Percentiles rank a stretch among this genome's conserved stretches.
These are phyloP conservation scores for Synchiropus splendidus DNA, from an alignment of 2,113 vertebrate species.

Conservation along the genomic window DNA sequence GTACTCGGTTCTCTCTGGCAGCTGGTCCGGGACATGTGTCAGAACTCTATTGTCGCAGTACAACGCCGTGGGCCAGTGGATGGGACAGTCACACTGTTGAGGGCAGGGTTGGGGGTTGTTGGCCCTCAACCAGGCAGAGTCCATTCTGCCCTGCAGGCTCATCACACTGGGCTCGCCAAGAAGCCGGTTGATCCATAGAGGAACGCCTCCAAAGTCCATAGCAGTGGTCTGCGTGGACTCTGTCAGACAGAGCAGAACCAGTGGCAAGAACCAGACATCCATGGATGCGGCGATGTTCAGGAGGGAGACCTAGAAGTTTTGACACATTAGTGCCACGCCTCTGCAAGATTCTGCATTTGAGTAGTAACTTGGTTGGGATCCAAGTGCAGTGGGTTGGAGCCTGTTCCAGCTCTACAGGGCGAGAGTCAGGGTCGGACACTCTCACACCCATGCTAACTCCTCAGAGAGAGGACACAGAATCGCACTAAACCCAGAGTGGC, in stretches of 20 bases:
- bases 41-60: slow-evolving; percentile 63
- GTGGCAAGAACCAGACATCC: slow-evolving; percentile 13
- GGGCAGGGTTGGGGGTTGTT: slow-evolving; percentile 56
- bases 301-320: no score
- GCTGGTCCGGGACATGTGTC: slow-evolving; percentile 26
- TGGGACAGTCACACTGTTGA: slow-evolving; percentile 61
- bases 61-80: slow-evolving; percentile 67
- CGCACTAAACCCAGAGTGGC: no score
- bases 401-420: no score
- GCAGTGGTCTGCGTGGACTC: slow-evolving; percentile 22
- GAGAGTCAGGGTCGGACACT: no score
- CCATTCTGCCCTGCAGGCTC: slow-evolving; percentile 57
- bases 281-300: slow-evolving; percentile 19
- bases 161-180: slow-evolving; percentile 67
- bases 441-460: no score
- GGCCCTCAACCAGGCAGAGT: slow-evolving; percentile 47
- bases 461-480: no score
- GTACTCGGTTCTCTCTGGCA: slow-evolving; percentile 56
- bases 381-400: no score
- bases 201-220: slow-evolving; percentile 64
- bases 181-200: slow-evolving; percentile 63
- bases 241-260: slow-evolving; percentile 27
- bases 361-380: no score
- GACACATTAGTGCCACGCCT: no score
- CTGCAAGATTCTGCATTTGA: no score